Base-by-base conservation (phyloP, 37 sponge, comb jelly and placozoan species). In the Oscarella lobularis region DNA sequence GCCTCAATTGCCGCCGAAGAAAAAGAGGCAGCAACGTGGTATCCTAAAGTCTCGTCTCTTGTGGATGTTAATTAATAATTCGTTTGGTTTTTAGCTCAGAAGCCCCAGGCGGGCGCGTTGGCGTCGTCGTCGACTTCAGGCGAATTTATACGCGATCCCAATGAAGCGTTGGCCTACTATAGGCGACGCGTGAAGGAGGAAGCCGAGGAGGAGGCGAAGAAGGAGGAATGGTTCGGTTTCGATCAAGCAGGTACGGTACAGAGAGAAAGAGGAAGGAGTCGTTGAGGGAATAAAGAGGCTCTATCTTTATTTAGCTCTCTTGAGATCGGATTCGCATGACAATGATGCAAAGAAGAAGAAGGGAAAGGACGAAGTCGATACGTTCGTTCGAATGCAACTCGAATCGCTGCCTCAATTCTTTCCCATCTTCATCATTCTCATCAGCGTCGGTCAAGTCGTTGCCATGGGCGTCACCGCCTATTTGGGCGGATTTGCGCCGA, bases 371-470 rank as follows among this genome's bases (percentile, higher is more conserved):
- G 6, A 38, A 35, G 27, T 38, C 14, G 27, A 74, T 14, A 31
- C 33, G 14, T 69, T 69, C 6, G 33, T 69, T 20, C 9, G 33
- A 69, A 69, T 69, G 14, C 33, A 27, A 69, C 29, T 69, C 6
- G 30, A 69, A 69, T 69, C 33, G 6, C 72, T 27, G 14, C 33
- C 33, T 30, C 9, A 20, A 31, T 96, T 96, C 80, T 84, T 74
- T 73, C 97, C 97, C 4, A 73, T 84, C 66, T 96, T 89, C 82
- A 91, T 86, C 33, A 36, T 89, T 9, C 76, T 87, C n/a, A 75
- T 96, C 35, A 81, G 81, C 27, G 3, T 89, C 2, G 75, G 78
- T 27, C 90, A 96, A 70, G 67, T 90, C 32, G 75, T 88, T 1
- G 81, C 79, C 31, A 67, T 74, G 9, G 66, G 80, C 29, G 86